Percentiles rank a stretch among this genome's conserved stretches.
These are phyloP conservation scores for Terrapene triunguis DNA, from an alignment of 2,113 vertebrate genomes.

Conservation along the genomic window DNA sequence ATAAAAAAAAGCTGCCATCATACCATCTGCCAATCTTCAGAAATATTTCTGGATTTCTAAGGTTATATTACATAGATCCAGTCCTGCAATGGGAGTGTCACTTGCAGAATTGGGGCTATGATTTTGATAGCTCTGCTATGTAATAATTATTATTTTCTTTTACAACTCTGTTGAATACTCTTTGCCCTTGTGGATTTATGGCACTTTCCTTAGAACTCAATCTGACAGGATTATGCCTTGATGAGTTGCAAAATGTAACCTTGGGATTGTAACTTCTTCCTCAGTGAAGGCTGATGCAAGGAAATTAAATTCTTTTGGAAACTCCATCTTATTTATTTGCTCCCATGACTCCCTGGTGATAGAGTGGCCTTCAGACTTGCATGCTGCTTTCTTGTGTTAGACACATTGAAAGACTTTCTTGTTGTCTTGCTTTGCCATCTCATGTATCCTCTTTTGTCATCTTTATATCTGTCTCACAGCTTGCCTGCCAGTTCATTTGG, in stretches of 20 bases:
- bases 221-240: not conserved
- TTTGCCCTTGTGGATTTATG: not conserved
- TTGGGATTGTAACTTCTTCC: not conserved
- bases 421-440: not conserved
- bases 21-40: not conserved
- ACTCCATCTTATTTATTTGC: not conserved
- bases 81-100: not conserved
- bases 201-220: not conserved
- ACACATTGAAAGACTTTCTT: not conserved
- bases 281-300: not conserved
- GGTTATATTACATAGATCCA: not conserved
- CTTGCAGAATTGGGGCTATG: not conserved
- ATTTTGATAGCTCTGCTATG: not conserved
- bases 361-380: constrained; percentile 12
- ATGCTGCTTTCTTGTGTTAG: not conserved
- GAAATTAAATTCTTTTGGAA: not conserved
- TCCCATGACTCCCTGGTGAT: not conserved
- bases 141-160: not conserved
- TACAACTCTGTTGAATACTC: not conserved
- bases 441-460: not conserved
- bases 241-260: not conserved
- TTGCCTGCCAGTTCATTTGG: constrained; percentile 8
- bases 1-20: not conserved
- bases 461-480: not conserved
- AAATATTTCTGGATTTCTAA: not conserved